phyloP scores from a whole-genome alignment of 2,113 vertebrate species.

The Calypte anna region DNA sequence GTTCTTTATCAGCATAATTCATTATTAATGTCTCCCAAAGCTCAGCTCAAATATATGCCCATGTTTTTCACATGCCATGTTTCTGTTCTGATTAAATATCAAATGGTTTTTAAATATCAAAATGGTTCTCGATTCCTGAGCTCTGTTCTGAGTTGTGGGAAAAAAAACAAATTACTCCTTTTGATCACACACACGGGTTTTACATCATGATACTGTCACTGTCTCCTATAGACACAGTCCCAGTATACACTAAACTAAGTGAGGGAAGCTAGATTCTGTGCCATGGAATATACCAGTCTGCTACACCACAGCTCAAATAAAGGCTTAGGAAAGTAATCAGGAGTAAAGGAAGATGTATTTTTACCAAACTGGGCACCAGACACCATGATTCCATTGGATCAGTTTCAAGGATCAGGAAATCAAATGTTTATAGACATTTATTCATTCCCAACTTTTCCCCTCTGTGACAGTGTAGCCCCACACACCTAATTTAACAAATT shows the following conservation, averaged over 20 bases:
- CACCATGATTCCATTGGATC: background rate
- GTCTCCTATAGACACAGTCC: background rate
- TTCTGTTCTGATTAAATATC: slow-evolving; percentile 47
- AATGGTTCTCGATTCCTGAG: slow-evolving; percentile 7
- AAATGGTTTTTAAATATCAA: slow-evolving; percentile 16
- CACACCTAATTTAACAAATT: background rate
- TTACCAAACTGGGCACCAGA: background rate
- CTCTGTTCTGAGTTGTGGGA: background rate
- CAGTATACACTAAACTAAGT: background rate
- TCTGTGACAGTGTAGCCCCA: background rate
- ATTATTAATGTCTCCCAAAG: slow-evolving; percentile 43
- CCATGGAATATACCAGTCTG: background rate
- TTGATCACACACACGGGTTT: background rate
- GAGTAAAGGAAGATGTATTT: background rate
- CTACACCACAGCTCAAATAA: background rate
- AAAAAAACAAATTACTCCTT: background rate
- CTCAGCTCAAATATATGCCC: slow-evolving; percentile 12
- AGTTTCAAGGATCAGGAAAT: background rate
- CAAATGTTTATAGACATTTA: background rate
- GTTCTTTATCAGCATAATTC: slow-evolving; percentile 48
- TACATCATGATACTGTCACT: background rate
- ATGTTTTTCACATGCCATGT: slow-evolving; percentile 1
- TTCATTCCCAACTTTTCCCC: background rate
- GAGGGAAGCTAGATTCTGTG: background rate
- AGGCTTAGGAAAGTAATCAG: background rate